Evolutionary conservation across 2,888 invertebrate species (phyloP).

Genomic region (Eupithecia exiguata): DNA sequence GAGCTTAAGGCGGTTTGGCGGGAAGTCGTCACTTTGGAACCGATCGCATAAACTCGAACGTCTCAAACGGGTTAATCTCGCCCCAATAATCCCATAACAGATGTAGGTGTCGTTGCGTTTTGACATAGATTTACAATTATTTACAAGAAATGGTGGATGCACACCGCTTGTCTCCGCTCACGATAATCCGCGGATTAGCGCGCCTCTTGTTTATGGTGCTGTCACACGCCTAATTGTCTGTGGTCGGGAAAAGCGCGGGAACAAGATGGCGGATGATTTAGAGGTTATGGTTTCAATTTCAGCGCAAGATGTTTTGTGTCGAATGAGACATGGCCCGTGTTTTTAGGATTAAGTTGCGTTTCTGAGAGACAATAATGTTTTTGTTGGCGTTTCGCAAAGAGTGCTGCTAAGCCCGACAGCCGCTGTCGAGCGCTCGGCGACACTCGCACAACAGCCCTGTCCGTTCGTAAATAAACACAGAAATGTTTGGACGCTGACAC

Average conservation of each 20-base stretch:
- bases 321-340: conserved; percentile 67
- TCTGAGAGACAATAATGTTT: conserved; percentile 62
- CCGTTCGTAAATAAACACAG: conserved; percentile 48
- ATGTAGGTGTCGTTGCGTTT: conserved; percentile 81
- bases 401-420: conserved; percentile 13
- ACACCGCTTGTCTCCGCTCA: conserved; percentile 74
- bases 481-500: conserved; percentile 57
- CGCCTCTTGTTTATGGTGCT: conserved; percentile 74
- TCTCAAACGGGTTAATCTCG: conserved; percentile 78
- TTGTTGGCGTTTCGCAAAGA: conserved; percentile 60
- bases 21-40: conserved; percentile 71
- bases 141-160: conserved; percentile 72
- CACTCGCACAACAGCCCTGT: conserved; percentile 33
- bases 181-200: conserved; percentile 76
- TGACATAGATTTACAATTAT: conserved; percentile 85
- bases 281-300: conserved; percentile 41
- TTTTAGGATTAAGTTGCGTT: conserved; percentile 60
- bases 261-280: conserved; percentile 78
- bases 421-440: conserved; percentile 19
- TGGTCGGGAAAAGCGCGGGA: conserved; percentile 72
- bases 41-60: conserved; percentile 68
- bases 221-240: conserved; percentile 75
- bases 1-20: conserved; percentile 74
- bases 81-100: conserved; percentile 77
- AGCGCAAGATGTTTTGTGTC: conserved; percentile 80